A percentile compares a stretch with the other conserved stretches of the same genome.
Evolutionary conservation across 2,113 vertebrate species (phyloP).

Genomic region (Gymnocephalus cernua): DNA sequence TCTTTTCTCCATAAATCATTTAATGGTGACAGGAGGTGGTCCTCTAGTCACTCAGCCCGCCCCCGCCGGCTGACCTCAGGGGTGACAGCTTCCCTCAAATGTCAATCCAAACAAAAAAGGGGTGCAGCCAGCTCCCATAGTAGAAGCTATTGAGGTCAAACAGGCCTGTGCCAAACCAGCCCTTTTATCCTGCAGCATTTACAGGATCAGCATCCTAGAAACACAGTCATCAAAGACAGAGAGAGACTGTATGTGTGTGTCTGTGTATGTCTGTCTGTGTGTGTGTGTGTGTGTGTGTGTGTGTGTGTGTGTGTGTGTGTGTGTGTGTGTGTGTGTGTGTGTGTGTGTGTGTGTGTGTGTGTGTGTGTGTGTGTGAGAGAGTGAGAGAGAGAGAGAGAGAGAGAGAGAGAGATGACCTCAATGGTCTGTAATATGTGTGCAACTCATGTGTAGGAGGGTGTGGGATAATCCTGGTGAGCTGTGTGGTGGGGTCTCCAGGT

Average conservation of each 20-base stretch:
- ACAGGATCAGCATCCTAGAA: constrained; percentile 56
- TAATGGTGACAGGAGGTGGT: constrained; percentile 76
- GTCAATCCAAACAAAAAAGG: constrained; percentile 70
- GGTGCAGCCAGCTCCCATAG: constrained; percentile 56
- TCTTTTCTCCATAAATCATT: constrained; percentile 79
- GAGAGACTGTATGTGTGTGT: neutral
- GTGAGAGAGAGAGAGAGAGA: constrained; percentile 5
- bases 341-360: neutral
- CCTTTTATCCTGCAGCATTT: constrained; percentile 66
- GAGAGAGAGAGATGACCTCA: constrained; percentile 42
- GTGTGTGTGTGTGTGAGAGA: neutral
- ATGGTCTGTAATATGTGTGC: constrained; percentile 49
- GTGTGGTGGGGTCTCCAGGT: constrained; percentile 69
- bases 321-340: neutral
- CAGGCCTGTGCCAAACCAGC: constrained; percentile 44
- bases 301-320: neutral
- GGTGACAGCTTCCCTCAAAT: constrained; percentile 65
- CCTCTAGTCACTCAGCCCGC: constrained; percentile 61
- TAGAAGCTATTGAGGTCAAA: constrained; percentile 48
- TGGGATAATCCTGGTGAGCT: constrained; percentile 68
- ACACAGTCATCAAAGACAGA: constrained; percentile 52
- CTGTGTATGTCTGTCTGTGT: neutral
- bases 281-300: neutral
- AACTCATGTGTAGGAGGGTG: constrained; percentile 56
- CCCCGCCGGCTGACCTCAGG: constrained; percentile 65